These are phyloP conservation scores for Spinus pinus DNA, from an alignment of 2,797 vertebrate genomes.

Conservation along the genomic window DNA sequence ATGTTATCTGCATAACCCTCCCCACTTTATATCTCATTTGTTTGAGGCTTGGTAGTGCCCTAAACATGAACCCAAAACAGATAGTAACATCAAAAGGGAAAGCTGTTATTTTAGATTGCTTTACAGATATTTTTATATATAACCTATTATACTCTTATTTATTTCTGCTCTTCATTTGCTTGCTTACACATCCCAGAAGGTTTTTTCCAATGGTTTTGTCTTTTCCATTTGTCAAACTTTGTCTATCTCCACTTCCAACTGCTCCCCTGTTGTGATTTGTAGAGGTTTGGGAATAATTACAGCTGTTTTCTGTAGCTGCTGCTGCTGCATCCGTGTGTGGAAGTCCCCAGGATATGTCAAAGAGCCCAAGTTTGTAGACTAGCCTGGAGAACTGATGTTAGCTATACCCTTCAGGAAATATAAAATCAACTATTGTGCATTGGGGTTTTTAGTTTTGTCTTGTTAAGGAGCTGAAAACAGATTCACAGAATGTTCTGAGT, in stretches of 20 bases:
- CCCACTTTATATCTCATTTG: constrained; percentile 5
- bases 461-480: background rate
- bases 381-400: background rate
- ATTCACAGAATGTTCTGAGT: background rate
- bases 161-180: constrained; percentile 9
- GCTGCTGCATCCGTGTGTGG: background rate
- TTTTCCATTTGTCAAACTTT: constrained; percentile 51
- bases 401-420: background rate
- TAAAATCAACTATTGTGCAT: background rate
- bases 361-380: background rate
- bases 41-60: background rate
- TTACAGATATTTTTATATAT: background rate
- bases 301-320: constrained; percentile 27
- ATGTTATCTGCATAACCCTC: background rate
- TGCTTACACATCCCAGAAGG: background rate
- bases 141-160: background rate
- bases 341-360: background rate
- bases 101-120: constrained; percentile 7
- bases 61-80: constrained; percentile 47
- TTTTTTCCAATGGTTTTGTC: constrained; percentile 39
- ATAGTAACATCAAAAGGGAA: constrained; percentile 12
- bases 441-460: background rate
- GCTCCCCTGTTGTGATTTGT: constrained; percentile 45
- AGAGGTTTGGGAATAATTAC: constrained; percentile 26
- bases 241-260: background rate